These are phyloP conservation scores for Hiodon tergisus DNA, from an alignment of 2,113 vertebrate genomes.

Conservation along the genomic window DNA sequence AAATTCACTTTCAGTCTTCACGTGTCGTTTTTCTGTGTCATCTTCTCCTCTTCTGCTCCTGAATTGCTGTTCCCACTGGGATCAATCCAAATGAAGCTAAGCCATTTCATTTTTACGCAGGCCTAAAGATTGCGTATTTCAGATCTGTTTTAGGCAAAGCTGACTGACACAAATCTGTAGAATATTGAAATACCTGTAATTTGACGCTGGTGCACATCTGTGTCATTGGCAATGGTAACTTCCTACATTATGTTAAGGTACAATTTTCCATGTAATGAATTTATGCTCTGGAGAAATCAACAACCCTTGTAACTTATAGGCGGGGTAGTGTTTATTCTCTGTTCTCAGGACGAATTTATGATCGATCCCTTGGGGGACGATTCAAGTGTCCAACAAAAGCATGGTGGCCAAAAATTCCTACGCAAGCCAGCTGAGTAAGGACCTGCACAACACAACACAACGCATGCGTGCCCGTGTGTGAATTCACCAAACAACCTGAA, in stretches of 20 bases:
- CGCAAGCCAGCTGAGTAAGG: not conserved
- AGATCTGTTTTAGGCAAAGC: not conserved
- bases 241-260: not conserved
- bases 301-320: not conserved
- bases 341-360: no score
- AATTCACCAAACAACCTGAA: conserved; percentile 44
- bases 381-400: not conserved
- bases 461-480: conserved; percentile 22
- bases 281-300: not conserved
- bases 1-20: no score
- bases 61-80: no score
- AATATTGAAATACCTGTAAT: not conserved
- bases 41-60: no score
- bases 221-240: not conserved
- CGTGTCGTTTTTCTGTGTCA: no score
- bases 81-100: not conserved
- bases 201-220: no score
- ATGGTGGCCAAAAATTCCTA: not conserved
- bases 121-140: not conserved
- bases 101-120: not conserved
- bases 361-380: no score
- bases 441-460: not conserved
- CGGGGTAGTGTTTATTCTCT: no score
- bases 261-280: not conserved
- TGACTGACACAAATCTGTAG: not conserved